These are phyloP conservation scores for Adela reaumurella DNA, from an alignment of 2,888 invertebrate genomes.

Conservation along the genomic window DNA sequence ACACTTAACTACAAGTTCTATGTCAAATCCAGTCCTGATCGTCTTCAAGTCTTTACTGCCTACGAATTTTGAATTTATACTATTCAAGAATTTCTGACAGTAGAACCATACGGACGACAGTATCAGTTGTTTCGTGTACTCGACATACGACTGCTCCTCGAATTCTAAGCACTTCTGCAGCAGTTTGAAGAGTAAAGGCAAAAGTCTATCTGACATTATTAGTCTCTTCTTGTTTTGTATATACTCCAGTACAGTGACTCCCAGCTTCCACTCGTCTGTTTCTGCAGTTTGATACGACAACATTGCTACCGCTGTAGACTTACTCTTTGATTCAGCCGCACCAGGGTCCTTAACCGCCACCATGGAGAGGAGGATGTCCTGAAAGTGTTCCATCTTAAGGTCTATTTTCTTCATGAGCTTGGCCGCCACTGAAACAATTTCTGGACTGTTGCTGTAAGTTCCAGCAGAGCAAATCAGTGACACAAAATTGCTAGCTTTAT, in stretches of 20 bases:
- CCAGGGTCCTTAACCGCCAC: constrained; percentile 41
- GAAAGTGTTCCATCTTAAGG: constrained; percentile 59
- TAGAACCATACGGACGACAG: constrained; percentile 73
- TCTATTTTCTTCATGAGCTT: constrained; percentile 64
- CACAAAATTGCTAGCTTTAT: constrained; percentile 44
- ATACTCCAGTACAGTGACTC: constrained; percentile 76
- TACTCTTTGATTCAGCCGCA: constrained; percentile 30
- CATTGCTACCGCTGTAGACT: constrained; percentile 36
- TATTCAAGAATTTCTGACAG: constrained; percentile 61
- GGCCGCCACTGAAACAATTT: constrained; percentile 57
- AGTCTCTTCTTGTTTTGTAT: constrained; percentile 84
- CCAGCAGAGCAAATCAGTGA: constrained; percentile 52
- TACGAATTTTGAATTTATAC: no score
- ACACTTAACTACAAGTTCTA: constrained; percentile 82
- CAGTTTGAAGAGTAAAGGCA: constrained; percentile 75
- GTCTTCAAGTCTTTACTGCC: constrained; percentile 30
- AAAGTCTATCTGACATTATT: constrained; percentile 58
- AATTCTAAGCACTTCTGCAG: constrained; percentile 74
- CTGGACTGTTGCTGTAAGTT: constrained; percentile 56
- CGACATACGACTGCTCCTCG: constrained; percentile 77
- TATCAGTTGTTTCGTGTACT: constrained; percentile 86
- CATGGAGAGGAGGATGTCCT: constrained; percentile 60
- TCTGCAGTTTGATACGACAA: constrained; percentile 61
- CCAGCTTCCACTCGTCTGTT: constrained; percentile 71
- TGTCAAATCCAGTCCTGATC: constrained; percentile 55